These are phyloP conservation scores for Brachymystax lenok DNA, from an alignment of 2,797 vertebrate species.

Conservation along the genomic window DNA sequence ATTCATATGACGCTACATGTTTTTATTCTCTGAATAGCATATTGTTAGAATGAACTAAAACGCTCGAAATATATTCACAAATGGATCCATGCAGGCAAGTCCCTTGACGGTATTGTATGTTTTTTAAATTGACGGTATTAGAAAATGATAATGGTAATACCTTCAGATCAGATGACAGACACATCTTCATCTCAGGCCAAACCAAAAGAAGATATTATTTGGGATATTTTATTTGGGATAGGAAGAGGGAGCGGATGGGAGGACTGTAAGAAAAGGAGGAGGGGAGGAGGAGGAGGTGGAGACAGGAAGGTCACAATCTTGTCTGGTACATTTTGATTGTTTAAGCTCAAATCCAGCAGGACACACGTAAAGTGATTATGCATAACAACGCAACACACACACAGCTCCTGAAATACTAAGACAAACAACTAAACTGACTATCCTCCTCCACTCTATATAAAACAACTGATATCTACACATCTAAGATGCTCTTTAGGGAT, in stretches of 20 bases:
- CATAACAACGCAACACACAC: too few relatives aligned
- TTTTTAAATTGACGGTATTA: too few relatives aligned
- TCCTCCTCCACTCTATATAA: too few relatives aligned
- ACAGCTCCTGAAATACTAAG: too few relatives aligned
- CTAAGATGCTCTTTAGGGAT: too few relatives aligned
- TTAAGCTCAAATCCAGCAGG: neutral
- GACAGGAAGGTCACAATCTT: neutral
- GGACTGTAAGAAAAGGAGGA: slow-evolving; percentile 7
- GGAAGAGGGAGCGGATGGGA: neutral
- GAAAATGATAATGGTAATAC: too few relatives aligned
- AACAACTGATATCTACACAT: too few relatives aligned
- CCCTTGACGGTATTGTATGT: slow-evolving; percentile 65
- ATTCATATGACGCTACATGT: too few relatives aligned
- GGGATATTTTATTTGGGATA: slow-evolving; percentile 20
- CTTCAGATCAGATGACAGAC: slow-evolving; percentile 39
- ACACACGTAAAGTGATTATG: neutral
- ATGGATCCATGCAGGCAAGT: slow-evolving; percentile 34
- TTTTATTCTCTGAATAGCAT: too few relatives aligned
- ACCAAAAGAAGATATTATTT: slow-evolving; percentile 52
- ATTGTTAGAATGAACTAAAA: slow-evolving; percentile 45
- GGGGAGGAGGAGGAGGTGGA: slow-evolving; percentile 1
- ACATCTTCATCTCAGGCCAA: slow-evolving; percentile 65
- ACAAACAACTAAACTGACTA: too few relatives aligned
- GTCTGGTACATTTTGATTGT: neutral
- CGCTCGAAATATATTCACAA: slow-evolving; percentile 65